A percentile compares a stretch with the other conserved stretches of the same genome.
phyloP scores from a whole-genome alignment of 2,888 invertebrate species.

The Rhagophthalmus giganteus region DNA sequence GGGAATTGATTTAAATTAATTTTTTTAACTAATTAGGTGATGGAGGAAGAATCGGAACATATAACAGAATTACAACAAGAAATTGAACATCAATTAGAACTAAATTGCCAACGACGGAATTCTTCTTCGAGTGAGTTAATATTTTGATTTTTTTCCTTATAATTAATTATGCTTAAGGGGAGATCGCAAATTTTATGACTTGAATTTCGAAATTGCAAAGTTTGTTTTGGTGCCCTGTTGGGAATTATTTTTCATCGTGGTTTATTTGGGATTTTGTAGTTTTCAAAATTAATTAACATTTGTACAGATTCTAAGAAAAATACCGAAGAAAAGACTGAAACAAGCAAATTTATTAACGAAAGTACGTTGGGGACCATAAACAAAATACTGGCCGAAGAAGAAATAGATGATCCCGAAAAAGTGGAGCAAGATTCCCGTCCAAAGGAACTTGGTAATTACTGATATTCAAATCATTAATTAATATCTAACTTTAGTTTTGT shows the following conservation, averaged over 20 bases:
- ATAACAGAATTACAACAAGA: constrained; percentile 80
- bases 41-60: constrained; percentile 65
- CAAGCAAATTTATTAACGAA: constrained; percentile 55
- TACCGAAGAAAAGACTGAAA: constrained; percentile 13
- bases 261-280: too few relatives aligned
- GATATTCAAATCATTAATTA: too few relatives aligned
- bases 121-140: constrained; percentile 3
- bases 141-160: not conserved
- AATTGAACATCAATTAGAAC: constrained; percentile 82
- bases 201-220: too few relatives aligned
- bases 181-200: not conserved
- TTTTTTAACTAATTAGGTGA: constrained; percentile 36
- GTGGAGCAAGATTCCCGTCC: constrained; percentile 7
- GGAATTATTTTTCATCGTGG: too few relatives aligned
- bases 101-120: constrained; percentile 57
- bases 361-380: constrained; percentile 56
- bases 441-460: constrained; percentile 50
- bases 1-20: not conserved
- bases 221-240: too few relatives aligned
- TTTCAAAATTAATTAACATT: not conserved
- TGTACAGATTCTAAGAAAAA: not conserved
- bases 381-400: constrained; percentile 49
- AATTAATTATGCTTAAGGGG: too few relatives aligned
- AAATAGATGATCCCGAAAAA: constrained; percentile 44
- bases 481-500: not conserved